Evolutionary conservation across 2,888 invertebrate species (phyloP).

Genomic region (Torymus tubicola): DNA sequence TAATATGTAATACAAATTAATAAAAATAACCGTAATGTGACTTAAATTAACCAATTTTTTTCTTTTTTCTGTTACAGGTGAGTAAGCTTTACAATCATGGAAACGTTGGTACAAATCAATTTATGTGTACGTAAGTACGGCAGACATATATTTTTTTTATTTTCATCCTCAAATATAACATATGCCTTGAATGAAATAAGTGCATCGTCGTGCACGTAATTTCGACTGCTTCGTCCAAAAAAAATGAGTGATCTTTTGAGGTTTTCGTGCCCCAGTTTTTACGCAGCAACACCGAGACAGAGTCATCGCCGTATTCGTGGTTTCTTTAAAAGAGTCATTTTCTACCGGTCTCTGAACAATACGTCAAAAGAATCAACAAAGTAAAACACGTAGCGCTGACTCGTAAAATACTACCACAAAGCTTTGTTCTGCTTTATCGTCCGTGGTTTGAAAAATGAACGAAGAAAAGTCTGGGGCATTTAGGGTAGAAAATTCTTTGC

Average conservation of each 20-base stretch:
- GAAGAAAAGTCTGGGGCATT: background rate
- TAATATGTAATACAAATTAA: background rate
- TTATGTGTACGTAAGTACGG: constrained; percentile 7
- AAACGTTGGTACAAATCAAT: background rate
- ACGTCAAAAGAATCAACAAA: background rate
- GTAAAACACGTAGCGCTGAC: background rate
- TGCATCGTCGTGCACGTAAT: too few relatives aligned
- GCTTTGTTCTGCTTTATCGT: background rate
- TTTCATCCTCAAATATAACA: too few relatives aligned
- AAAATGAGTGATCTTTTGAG: too few relatives aligned
- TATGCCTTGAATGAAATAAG: too few relatives aligned
- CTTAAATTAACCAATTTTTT: constrained; percentile 15
- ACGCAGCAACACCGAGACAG: too few relatives aligned
- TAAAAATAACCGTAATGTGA: background rate
- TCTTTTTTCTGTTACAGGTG: constrained; percentile 43
- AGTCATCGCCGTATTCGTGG: too few relatives aligned
- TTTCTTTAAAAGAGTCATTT: too few relatives aligned
- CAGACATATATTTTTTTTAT: too few relatives aligned
- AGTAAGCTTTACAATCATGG: constrained; percentile 8
- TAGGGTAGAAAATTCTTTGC: too few relatives aligned
- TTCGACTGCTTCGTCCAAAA: too few relatives aligned
- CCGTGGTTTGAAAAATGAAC: constrained; percentile 2
- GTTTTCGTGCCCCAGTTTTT: too few relatives aligned
- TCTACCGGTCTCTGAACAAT: background rate
- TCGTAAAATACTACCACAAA: too few relatives aligned